Conservation (phyloP, 2,797 vertebrate genomes). For the Hydrolagus colliei region DNA sequence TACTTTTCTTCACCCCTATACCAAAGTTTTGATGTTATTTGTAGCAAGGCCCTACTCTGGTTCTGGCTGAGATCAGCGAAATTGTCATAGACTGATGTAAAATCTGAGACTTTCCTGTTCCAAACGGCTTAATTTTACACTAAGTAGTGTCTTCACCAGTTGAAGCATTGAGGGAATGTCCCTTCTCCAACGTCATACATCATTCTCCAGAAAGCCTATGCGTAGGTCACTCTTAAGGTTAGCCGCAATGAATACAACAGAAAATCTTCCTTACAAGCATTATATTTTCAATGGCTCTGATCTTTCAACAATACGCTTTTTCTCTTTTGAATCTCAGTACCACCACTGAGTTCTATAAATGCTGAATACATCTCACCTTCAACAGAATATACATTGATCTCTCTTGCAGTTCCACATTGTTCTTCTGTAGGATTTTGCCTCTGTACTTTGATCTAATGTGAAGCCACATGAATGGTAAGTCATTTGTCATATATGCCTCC, state of each 20-base stretch:
- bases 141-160: too few species aligned
- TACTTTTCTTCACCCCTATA: too few species aligned
- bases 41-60: too few species aligned
- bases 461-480: neutral
- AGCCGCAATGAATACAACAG: neutral
- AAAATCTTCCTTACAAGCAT: neutral
- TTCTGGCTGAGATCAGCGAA: too few species aligned
- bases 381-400: constrained; percentile 25
- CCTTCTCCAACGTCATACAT: neutral
- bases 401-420: neutral
- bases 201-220: too few species aligned
- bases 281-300: neutral
- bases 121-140: too few species aligned
- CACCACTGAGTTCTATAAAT: neutral
- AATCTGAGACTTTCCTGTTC: too few species aligned
- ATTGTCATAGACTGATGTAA: too few species aligned
- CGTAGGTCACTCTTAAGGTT: neutral
- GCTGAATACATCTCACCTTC: constrained; percentile 43
- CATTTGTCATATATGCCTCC: neutral
- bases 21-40: too few species aligned
- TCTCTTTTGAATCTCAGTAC: neutral
- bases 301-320: neutral
- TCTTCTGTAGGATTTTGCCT: neutral
- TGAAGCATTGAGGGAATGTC: too few species aligned
- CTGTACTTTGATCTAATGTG: constrained; percentile 30